Percentiles rank a stretch among this genome's conserved stretches.
These are phyloP conservation scores for Platycheirus rosarum DNA, from an alignment of 2,888 invertebrate species.

Conservation along the genomic window DNA sequence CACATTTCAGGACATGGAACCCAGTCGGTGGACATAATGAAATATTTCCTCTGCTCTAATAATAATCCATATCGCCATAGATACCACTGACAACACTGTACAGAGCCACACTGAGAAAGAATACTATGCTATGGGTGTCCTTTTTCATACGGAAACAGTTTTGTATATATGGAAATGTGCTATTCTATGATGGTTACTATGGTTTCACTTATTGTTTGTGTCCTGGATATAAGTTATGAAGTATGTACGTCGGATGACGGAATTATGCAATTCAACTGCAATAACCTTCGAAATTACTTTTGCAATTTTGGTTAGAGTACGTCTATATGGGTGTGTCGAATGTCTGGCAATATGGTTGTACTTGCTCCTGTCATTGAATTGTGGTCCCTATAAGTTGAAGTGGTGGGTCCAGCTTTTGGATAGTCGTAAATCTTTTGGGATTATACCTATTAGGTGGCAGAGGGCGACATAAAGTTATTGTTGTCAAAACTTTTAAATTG, in stretches of 20 bases:
- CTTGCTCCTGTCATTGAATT: conserved; percentile 1
- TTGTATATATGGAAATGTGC: conserved; percentile 26
- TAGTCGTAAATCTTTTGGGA: too few relatives aligned
- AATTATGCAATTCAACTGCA: conserved; percentile 50
- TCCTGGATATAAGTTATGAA: conserved; percentile 6
- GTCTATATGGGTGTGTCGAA: not conserved
- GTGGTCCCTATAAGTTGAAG: not conserved
- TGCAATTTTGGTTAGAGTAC: conserved; percentile 35
- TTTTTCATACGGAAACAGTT: conserved; percentile 38
- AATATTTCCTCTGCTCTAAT: conserved; percentile 38
- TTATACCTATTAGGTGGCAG: too few relatives aligned
- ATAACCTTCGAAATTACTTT: conserved; percentile 48
- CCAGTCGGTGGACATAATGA: too few relatives aligned
- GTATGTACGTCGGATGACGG: conserved; percentile 9
- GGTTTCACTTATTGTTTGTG: conserved; percentile 19
- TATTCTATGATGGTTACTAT: conserved; percentile 29
- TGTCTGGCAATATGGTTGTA: not conserved
- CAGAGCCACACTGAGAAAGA: not conserved
- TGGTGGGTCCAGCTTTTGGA: too few relatives aligned
- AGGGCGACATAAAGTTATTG: too few relatives aligned
- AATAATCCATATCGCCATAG: conserved; percentile 29
- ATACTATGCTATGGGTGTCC: too few relatives aligned
- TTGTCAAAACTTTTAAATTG: too few relatives aligned
- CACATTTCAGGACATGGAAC: conserved; percentile 41
- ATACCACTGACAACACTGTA: conserved; percentile 10